Percentiles rank a stretch among this genome's conserved stretches.
Conservation (phyloP, 1,140 invertebrate genomes). For the Mamestra configurata region DNA sequence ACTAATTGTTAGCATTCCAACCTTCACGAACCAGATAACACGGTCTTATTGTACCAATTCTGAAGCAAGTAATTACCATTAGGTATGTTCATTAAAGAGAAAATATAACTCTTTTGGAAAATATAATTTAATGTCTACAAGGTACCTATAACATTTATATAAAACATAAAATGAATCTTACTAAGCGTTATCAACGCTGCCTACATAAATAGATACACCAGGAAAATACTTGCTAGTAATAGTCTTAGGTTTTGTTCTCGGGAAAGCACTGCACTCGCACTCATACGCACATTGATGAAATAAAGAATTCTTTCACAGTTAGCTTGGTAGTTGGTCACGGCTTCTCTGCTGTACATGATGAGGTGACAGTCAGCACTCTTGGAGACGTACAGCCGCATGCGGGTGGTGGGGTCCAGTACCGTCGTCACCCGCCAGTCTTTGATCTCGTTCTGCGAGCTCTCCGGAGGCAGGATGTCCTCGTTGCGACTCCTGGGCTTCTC, state of each 20-base stretch:
- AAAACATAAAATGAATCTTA: constrained; percentile 4
- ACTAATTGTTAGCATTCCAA: constrained; percentile 58
- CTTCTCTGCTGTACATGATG: constrained; percentile 81
- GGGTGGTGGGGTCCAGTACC: constrained; percentile 74
- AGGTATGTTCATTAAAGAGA: not conserved
- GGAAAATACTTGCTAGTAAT: constrained; percentile 54
- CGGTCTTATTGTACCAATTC: not conserved
- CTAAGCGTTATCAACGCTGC: constrained; percentile 7
- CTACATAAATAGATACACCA: constrained; percentile 52
- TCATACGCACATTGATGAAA: constrained; percentile 74
- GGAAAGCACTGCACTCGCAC: constrained; percentile 56
- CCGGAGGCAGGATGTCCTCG: constrained; percentile 57
- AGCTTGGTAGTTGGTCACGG: constrained; percentile 76
- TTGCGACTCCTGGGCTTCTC: constrained; percentile 62
- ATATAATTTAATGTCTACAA: constrained; percentile 5
- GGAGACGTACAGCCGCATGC: constrained; percentile 73
- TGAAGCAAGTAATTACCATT: constrained; percentile 1
- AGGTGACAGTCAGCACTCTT: constrained; percentile 74
- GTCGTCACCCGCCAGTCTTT: constrained; percentile 78
- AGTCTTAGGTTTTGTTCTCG: constrained; percentile 52
- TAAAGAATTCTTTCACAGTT: constrained; percentile 77
- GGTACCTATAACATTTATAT: not conserved
- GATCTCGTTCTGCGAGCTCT: constrained; percentile 59
- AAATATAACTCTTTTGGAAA: not conserved
- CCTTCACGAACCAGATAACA: constrained; percentile 57